Evolutionary conservation across 1,140 invertebrate genomes (phyloP).

Genomic region (Thalassaphorura encarpata): DNA sequence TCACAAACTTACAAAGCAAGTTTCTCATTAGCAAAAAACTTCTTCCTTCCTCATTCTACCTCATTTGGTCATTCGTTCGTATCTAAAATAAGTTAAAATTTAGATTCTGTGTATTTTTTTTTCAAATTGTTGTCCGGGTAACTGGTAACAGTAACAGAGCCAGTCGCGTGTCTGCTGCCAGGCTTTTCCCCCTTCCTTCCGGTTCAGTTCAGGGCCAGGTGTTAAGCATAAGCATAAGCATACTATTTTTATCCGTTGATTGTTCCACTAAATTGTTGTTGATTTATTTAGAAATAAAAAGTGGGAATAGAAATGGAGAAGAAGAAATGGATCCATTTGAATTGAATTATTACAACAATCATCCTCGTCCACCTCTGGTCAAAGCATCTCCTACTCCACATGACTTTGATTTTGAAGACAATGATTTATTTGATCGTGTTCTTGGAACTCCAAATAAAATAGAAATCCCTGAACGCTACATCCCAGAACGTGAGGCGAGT

Average conservation of each 20-base stretch:
- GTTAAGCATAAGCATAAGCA: background rate
- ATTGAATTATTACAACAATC: slow-evolving; percentile 12
- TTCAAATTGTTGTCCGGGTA: no score
- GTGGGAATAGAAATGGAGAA: background rate
- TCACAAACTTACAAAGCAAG: no score
- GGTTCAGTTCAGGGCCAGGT: background rate
- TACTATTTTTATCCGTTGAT: background rate
- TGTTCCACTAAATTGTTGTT: background rate
- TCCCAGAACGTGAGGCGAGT: slow-evolving; percentile 18
- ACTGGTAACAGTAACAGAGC: no score
- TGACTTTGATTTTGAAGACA: slow-evolving; percentile 28
- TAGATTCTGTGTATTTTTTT: no score
- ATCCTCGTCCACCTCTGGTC: slow-evolving; percentile 16
- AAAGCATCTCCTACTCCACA: slow-evolving; percentile 13
- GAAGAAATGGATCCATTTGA: slow-evolving; percentile 20
- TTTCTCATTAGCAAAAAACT: no score
- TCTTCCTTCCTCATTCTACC: no score
- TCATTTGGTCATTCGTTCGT: no score
- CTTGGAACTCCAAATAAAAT: slow-evolving; percentile 29
- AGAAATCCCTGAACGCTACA: slow-evolving; percentile 28
- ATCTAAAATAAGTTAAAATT: no score
- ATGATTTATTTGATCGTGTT: slow-evolving; percentile 28
- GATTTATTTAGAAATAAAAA: background rate
- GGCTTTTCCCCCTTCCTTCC: background rate
- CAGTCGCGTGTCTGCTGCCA: no score